Evolutionary conservation across 2,888 invertebrate genomes (phyloP), one percentile per base, ranked within the genome.

Genomic region (Morpho helenor): DNA sequence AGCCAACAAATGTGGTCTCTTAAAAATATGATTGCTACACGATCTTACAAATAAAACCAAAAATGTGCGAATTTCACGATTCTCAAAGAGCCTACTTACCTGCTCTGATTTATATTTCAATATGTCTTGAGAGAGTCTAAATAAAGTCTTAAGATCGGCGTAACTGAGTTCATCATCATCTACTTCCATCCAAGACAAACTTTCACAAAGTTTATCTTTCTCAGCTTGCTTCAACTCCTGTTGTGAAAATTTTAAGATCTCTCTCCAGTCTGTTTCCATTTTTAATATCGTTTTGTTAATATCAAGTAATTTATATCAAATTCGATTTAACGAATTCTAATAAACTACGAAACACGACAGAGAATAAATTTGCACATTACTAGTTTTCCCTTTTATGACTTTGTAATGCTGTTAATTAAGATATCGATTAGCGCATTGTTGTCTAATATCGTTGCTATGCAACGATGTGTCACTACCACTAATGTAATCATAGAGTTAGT

Each of bases 101-200:
- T 95, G 94, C 80, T 94, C 94, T 61, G 91, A 93, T 84, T 94
- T 95, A 66, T 92, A 92, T 71, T 93, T 93, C 50, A 95, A 74
- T 68, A 94, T 91, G 80, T 94, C 94, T 75, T 94, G 94, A n/a
- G 93, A 85, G 3, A 94, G 77, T 72, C 91, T 87, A 70, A 94
- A 91, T 23, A 94, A 76, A 6, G 84, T 84, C 74, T 92, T 90
- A 53, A 93, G 83, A 72, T 93, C 92, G 31, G 91, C 80, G 61
- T 91, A 81, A 70, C 92, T 92, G 2, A 92, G 74, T 69, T 92
- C 90, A 46, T 93, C 92, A 67, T 91, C 91, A 49, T 93, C 92
- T 1, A 87, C 87, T 70, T 93, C 92, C 80, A 92, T 92, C 92
- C 93, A 93, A 7, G 92, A 91, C 40, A 94, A 77, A 67, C 83